Evolutionary conservation across 2,113 vertebrate species (phyloP).

Genomic region (Cyanoliseus patagonus): DNA sequence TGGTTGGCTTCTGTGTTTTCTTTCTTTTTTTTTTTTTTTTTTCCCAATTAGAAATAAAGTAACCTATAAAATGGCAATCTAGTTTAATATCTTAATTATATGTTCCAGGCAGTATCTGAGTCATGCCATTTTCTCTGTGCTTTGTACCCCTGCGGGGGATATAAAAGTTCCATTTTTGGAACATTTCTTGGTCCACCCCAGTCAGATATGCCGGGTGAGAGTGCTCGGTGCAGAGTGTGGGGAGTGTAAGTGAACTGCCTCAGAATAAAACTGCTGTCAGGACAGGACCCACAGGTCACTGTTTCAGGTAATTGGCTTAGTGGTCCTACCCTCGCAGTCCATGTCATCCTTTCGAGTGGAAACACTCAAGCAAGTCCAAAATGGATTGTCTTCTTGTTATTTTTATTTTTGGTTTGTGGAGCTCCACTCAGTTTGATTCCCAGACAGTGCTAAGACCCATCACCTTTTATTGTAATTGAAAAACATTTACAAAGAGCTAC

Average conservation of each 20-base stretch:
- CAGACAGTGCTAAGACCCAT: background rate
- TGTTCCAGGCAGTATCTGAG: constrained; percentile 55
- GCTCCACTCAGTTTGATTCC: background rate
- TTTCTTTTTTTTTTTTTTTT: background rate
- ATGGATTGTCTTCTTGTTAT: background rate
- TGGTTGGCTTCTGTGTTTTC: constrained; percentile 21
- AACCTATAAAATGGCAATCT: constrained; percentile 23
- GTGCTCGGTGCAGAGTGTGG: background rate
- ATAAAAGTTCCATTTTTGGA: background rate
- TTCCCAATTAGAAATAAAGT: background rate
- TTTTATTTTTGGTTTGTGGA: background rate
- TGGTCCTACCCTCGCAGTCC: background rate
- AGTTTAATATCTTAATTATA: constrained; percentile 50
- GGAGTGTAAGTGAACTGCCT: background rate
- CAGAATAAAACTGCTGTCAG: background rate
- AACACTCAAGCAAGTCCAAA: background rate
- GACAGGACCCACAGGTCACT: background rate
- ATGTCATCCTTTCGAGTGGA: background rate
- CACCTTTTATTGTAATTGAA: background rate
- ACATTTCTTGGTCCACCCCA: background rate
- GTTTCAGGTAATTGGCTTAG: background rate
- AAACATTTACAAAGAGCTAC: background rate
- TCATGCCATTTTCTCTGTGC: constrained; percentile 25
- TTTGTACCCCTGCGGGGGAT: constrained; percentile 14
- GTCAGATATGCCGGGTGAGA: background rate